Evolutionary conservation across 92 coral and sea anemone genomes (phyloP).

Genomic region (Epizoanthus fatuus): DNA sequence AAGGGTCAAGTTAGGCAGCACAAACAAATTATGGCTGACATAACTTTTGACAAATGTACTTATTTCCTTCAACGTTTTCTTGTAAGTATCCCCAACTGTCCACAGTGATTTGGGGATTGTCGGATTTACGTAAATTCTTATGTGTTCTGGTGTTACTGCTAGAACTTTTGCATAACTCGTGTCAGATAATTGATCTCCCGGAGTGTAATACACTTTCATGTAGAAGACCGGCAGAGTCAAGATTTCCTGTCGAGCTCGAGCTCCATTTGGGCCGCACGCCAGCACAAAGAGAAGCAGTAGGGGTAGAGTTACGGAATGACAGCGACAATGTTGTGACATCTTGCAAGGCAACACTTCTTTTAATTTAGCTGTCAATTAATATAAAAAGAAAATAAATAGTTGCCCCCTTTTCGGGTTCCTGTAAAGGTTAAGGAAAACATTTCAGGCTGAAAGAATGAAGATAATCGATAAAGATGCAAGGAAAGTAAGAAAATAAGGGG

Average conservation of each 20-base stretch:
- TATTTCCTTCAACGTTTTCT: not conserved
- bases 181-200: not conserved
- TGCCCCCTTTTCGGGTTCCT: too few relatives aligned
- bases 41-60: not conserved
- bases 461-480: too few relatives aligned
- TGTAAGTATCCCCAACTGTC: constrained; percentile 10
- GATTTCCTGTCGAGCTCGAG: not conserved
- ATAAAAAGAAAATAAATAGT: too few relatives aligned
- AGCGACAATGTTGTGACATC: not conserved
- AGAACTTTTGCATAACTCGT: not conserved
- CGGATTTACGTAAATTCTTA: constrained; percentile 1
- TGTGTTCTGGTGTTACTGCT: constrained; percentile 14
- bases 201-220: constrained; percentile 27
- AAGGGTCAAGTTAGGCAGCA: not conserved
- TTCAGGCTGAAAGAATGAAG: too few relatives aligned
- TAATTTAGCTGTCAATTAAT: too few relatives aligned
- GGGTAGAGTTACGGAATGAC: not conserved
- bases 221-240: too few relatives aligned
- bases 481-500: too few relatives aligned
- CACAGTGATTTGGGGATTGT: not conserved
- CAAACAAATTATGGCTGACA: not conserved
- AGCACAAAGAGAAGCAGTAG: not conserved
- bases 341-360: not conserved
- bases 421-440: too few relatives aligned
- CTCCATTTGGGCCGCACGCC: not conserved